Evolutionary conservation across 2,113 vertebrate species (phyloP).

Genomic region (Scomber japonicus): DNA sequence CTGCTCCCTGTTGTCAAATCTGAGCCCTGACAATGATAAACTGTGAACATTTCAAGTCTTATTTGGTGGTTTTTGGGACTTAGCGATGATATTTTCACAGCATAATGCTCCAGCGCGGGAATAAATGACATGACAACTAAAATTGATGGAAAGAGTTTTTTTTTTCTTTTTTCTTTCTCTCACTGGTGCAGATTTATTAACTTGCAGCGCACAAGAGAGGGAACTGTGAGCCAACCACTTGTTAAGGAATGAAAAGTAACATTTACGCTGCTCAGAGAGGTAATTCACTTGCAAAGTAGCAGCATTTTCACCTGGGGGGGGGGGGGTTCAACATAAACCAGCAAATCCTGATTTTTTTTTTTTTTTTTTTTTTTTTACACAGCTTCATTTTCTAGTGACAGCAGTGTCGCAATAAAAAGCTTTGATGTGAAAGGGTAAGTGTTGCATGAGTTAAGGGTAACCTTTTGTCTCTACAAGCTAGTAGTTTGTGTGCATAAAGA

Average conservation of each 20-base stretch:
- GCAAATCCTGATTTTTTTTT: slow-evolving; percentile 19
- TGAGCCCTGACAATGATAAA: slow-evolving; percentile 64
- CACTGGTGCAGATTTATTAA: slow-evolving; percentile 61
- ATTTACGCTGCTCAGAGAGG: slow-evolving; percentile 52
- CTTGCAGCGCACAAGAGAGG: slow-evolving; percentile 36
- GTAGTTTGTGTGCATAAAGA: slow-evolving; percentile 21
- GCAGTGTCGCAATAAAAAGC: slow-evolving; percentile 18
- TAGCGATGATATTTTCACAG: slow-evolving; percentile 61
- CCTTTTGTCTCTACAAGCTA: not conserved
- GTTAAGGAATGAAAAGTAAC: slow-evolving; percentile 57
- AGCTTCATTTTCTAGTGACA: slow-evolving; percentile 22
- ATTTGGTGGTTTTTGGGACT: slow-evolving; percentile 47
- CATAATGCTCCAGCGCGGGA: slow-evolving; percentile 57
- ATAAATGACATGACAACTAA: slow-evolving; percentile 72
- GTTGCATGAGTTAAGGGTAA: slow-evolving; percentile 1
- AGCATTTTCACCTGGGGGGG: slow-evolving; percentile 24
- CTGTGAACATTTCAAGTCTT: slow-evolving; percentile 54
- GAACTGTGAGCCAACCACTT: slow-evolving; percentile 59
- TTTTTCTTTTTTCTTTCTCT: slow-evolving; percentile 11
- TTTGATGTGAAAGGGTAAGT: not conserved
- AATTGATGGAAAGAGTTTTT: slow-evolving; percentile 67
- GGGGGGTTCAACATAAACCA: slow-evolving; percentile 34
- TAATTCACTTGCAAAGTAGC: slow-evolving; percentile 38
- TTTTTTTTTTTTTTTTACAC: slow-evolving; percentile 10
- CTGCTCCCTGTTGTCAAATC: slow-evolving; percentile 54